Evolutionary conservation across 2,888 invertebrate genomes (phyloP), one percentile per base, ranked within the genome.

Genomic region (Coleophora flavipennella): DNA sequence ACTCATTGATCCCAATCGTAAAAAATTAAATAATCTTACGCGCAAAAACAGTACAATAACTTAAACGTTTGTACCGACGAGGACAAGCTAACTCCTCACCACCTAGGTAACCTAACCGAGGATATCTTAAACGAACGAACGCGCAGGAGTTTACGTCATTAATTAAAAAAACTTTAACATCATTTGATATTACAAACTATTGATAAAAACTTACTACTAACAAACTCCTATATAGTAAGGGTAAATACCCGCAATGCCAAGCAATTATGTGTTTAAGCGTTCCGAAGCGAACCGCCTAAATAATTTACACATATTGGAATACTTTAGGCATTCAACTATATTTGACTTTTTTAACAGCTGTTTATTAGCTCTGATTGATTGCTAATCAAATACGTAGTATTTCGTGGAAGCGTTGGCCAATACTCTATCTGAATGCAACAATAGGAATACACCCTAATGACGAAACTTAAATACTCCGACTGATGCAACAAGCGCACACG

Each of bases 1-100:
- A 78, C 71, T 70, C 60, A 76, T 81, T 81, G 83, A 66, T 83
- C 83, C 84, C 83, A 68, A 80, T 73, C 66, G 69, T 69, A 72
- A 72, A 78, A 60, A 68, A 76, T 74, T 79, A 79, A 83, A 75
- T 62, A 70, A 61, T 53, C 68, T 71, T 69, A 77, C 56, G 62
- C 58, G 55, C 54, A 59, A 57, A 55, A 63, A 68, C 60, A 55
- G 64, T 67, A 65, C 52, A 77, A 71, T 77, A 79, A 80, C 68
- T 73, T 71, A 77, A 74, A 57, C 55, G 58, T 77, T 81, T 81
- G 83, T 83, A 83, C 80, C 79, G 64, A 67, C 61, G 69, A 79
- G 78, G 78, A 78, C 80, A 80, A 72, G 71, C 28, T 31, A 13
- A 32, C 38, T 67, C 64, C 65, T 67, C 73, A 73, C 71, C 78